These are phyloP conservation scores for Anthophora plumipes DNA, from an alignment of 2,888 invertebrate species.

Conservation along the genomic window DNA sequence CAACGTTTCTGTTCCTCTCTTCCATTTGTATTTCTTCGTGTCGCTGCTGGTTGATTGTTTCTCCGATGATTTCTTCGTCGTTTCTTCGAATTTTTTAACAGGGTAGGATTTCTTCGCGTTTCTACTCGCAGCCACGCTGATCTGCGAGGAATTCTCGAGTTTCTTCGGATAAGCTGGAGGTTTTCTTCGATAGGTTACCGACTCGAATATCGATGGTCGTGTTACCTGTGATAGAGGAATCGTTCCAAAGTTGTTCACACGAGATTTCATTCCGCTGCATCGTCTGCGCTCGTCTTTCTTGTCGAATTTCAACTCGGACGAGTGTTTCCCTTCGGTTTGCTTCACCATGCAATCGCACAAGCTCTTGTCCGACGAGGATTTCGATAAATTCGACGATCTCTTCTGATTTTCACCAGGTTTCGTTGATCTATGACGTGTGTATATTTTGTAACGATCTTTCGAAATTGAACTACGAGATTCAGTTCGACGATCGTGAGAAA, in stretches of 20 bases:
- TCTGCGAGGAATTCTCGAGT: not conserved
- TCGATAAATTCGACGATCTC: not conserved
- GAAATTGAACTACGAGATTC: not conserved
- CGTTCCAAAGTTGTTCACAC: conserved; percentile 42
- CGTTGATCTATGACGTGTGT: not conserved
- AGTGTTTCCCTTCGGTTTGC: not conserved
- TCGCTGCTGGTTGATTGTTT: not conserved
- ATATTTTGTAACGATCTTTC: not conserved
- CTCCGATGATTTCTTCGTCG: not conserved
- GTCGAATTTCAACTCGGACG: not conserved
- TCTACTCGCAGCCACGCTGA: not conserved
- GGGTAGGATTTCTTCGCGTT: not conserved
- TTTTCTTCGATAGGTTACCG: conserved; percentile 14
- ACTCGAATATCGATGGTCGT: conserved; percentile 29
- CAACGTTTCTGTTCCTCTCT: not conserved
- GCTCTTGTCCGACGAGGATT: not conserved
- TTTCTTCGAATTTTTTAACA: not conserved
- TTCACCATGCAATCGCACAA: conserved; percentile 23
- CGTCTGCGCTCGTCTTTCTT: not conserved
- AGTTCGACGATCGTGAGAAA: not conserved
- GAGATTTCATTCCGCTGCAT: too few relatives aligned
- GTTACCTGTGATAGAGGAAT: conserved; percentile 34
- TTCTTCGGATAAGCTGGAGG: conserved; percentile 28
- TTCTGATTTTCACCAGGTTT: not conserved
- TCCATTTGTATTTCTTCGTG: conserved; percentile 7